Percentiles rank a stretch among this genome's conserved stretches.
These are phyloP conservation scores for Xenopus borealis DNA, from an alignment of 2,113 vertebrate genomes.

Conservation along the genomic window DNA sequence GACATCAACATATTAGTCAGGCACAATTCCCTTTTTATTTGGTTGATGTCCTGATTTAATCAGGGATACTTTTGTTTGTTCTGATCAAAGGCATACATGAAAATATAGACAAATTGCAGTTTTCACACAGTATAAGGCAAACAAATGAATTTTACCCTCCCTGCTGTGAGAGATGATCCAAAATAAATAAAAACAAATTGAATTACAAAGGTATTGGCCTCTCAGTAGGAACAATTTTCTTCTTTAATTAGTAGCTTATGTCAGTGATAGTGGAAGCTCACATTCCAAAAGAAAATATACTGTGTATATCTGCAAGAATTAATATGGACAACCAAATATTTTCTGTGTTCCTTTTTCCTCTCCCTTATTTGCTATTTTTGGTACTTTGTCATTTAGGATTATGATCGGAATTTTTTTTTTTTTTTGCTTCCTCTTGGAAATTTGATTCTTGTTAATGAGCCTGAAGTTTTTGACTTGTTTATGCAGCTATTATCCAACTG, in stretches of 20 bases:
- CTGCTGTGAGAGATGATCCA: conserved; percentile 19
- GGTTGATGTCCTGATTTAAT: conserved; percentile 43
- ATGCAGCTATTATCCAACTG: no score
- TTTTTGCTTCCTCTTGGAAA: no score
- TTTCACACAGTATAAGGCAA: conserved; percentile 26
- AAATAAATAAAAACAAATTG: conserved; percentile 25
- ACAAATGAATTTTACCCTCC: conserved; percentile 30
- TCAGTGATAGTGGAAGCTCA: no score
- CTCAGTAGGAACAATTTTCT: not conserved
- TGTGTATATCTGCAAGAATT: no score
- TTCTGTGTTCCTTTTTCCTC: no score
- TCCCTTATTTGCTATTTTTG: no score
- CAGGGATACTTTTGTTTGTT: conserved; percentile 33
- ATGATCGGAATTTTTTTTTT: no score
- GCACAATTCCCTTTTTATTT: conserved; percentile 41
- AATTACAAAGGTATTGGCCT: conserved; percentile 10
- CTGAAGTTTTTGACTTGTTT: no score
- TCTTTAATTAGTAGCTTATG: conserved; percentile 12
- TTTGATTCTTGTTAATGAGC: no score
- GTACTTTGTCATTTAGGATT: no score
- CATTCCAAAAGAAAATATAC: no score
- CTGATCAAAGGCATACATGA: conserved; percentile 23
- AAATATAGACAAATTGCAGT: conserved; percentile 15
- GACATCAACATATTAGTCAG: conserved; percentile 42
- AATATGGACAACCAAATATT: no score